Conservation (phyloP, 2,797 vertebrate species). For the Helicolenus hilgendorfi region DNA sequence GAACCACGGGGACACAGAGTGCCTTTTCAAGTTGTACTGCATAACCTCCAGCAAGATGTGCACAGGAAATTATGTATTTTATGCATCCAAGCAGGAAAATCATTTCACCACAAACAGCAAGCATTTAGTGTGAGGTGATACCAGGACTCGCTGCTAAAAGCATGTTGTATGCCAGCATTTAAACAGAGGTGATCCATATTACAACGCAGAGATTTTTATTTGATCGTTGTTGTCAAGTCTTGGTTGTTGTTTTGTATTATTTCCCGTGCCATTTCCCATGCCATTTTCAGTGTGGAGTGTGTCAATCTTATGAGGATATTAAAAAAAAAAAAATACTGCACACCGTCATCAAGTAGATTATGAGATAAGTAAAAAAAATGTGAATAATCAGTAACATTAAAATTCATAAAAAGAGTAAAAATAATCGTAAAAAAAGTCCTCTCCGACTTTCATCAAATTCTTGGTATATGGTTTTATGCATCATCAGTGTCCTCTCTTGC, state of each 20-base stretch:
- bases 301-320: neutral
- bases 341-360: neutral
- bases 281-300: neutral
- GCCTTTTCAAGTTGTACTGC: constrained; percentile 9
- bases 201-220: neutral
- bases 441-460: neutral
- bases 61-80: neutral
- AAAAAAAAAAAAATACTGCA: neutral
- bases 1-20: constrained; percentile 9
- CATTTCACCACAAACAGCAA: neutral
- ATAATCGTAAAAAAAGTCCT: neutral
- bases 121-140: neutral
- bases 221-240: neutral
- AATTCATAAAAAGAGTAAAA: neutral
- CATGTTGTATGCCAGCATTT: neutral
- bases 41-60: constrained; percentile 15
- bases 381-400: neutral
- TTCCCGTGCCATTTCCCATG: neutral
- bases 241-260: neutral
- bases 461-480: constrained; percentile 15
- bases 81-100: neutral
- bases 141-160: neutral
- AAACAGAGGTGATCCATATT: neutral
- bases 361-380: neutral
- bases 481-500: constrained; percentile 13